These are phyloP conservation scores for Apogon hyalosoma DNA, from an alignment of 2,797 vertebrate species.

Conservation along the genomic window DNA sequence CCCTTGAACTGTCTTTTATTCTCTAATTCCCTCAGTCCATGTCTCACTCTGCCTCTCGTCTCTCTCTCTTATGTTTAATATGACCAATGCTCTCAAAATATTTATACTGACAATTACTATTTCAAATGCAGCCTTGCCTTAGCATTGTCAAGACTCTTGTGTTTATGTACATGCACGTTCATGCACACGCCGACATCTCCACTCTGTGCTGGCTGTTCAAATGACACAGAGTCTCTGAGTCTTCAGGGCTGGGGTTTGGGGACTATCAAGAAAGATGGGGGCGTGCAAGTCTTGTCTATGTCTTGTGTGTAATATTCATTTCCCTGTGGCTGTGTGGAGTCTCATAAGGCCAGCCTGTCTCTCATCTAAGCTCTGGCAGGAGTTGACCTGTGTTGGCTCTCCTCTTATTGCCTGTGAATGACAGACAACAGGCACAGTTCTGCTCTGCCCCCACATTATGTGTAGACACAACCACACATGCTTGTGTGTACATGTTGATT, in stretches of 20 bases:
- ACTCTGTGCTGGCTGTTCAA: constrained; percentile 32
- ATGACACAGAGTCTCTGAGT: constrained; percentile 44
- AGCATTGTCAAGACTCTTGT: constrained; percentile 25
- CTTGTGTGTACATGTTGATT: constrained; percentile 8
- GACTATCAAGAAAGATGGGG: constrained; percentile 34
- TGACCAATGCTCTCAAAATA: constrained; percentile 63
- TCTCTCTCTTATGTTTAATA: constrained; percentile 50
- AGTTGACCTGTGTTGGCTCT: constrained; percentile 69
- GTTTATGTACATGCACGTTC: background rate
- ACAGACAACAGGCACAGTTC: constrained; percentile 61
- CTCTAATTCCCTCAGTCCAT: constrained; percentile 58
- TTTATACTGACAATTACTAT: constrained; percentile 64
- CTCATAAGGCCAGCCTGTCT: constrained; percentile 71
- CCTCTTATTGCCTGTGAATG: constrained; percentile 73
- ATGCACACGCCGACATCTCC: constrained; percentile 7
- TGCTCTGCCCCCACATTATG: constrained; percentile 26
- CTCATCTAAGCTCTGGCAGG: constrained; percentile 61
- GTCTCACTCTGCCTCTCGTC: constrained; percentile 21
- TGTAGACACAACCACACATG: constrained; percentile 7
- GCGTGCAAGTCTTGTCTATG: constrained; percentile 37
- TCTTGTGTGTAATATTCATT: constrained; percentile 73
- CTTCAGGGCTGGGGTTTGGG: constrained; percentile 40
- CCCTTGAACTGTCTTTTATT: constrained; percentile 73
- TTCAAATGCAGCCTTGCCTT: constrained; percentile 41
- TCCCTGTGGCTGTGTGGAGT: constrained; percentile 57